Conservation (phyloP, 2,113 vertebrate genomes). For the Redunca redunca region DNA sequence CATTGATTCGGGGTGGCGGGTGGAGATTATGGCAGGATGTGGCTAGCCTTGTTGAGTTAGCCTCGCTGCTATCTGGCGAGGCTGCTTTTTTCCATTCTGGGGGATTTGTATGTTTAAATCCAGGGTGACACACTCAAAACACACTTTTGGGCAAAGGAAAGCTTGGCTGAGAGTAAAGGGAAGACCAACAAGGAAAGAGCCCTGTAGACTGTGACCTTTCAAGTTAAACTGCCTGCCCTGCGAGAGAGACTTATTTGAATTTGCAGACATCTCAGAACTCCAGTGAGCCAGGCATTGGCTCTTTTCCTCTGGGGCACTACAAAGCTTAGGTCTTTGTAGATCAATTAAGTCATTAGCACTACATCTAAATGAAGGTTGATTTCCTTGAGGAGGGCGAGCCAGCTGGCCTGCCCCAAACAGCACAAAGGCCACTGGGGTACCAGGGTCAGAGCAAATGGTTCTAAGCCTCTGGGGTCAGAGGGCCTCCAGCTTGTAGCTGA, state of each 20-base stretch:
- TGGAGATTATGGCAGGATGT: not conserved
- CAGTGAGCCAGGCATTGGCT: conserved; percentile 9
- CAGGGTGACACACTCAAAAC: not conserved
- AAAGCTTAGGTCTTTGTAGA: conserved; percentile 54
- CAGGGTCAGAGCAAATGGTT: conserved; percentile 4
- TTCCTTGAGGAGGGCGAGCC: conserved; percentile 44
- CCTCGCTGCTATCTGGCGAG: not conserved
- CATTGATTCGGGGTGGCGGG: not conserved
- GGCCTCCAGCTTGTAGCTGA: not conserved
- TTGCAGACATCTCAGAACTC: conserved; percentile 9
- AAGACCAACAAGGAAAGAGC: not conserved
- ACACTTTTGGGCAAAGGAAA: not conserved
- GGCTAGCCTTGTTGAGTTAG: not conserved
- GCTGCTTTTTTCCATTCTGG: not conserved
- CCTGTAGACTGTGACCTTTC: conserved; percentile 50
- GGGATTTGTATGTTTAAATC: conserved; percentile 12
- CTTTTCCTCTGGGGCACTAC: conserved; percentile 32
- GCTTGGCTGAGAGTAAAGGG: not conserved
- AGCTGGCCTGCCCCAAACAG: not conserved
- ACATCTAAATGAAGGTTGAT: conserved; percentile 55
- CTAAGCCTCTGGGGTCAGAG: not conserved
- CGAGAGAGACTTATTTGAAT: conserved; percentile 42
- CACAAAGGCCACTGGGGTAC: not conserved
- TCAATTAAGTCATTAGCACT: conserved; percentile 62
- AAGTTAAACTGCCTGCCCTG: not conserved